Evolutionary conservation across 2,888 invertebrate genomes (phyloP).

Genomic region (Acanthacorydalis orientalis): DNA sequence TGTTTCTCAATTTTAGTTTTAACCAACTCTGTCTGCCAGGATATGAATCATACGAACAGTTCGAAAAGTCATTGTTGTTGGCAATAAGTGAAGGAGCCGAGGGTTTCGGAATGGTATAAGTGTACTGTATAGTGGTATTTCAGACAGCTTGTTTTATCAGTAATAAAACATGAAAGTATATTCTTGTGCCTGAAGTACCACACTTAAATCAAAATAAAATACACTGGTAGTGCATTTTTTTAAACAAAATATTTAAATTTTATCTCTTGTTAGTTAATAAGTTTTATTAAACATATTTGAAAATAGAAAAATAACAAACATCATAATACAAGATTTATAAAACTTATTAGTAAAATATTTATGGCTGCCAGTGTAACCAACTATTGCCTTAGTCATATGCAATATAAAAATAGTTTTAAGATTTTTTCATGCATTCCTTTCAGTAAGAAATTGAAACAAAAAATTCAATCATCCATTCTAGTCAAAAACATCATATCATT

Average conservation of each 20-base stretch:
- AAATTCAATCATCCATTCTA: neutral
- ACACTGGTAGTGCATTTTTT: too few species aligned
- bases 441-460: neutral
- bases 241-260: too few species aligned
- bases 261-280: too few species aligned
- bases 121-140: neutral
- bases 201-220: too few species aligned
- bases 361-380: constrained; percentile 1
- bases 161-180: too few species aligned
- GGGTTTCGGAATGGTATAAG: constrained; percentile 68
- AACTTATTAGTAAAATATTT: neutral
- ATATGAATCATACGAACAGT: constrained; percentile 85
- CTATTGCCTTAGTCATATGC: constrained; percentile 2
- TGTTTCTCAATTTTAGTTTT: constrained; percentile 44
- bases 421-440: neutral
- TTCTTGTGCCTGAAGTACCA: too few species aligned
- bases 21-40: constrained; percentile 92
- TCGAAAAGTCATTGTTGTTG: constrained; percentile 74
- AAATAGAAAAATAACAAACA: too few species aligned
- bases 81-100: constrained; percentile 93
- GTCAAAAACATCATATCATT: too few species aligned
- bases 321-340: neutral
- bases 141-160: neutral
- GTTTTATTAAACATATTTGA: too few species aligned
- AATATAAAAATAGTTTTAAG: neutral